These are phyloP conservation scores for Thelaira solivaga DNA, from an alignment of 2,888 invertebrate species.

Conservation along the genomic window DNA sequence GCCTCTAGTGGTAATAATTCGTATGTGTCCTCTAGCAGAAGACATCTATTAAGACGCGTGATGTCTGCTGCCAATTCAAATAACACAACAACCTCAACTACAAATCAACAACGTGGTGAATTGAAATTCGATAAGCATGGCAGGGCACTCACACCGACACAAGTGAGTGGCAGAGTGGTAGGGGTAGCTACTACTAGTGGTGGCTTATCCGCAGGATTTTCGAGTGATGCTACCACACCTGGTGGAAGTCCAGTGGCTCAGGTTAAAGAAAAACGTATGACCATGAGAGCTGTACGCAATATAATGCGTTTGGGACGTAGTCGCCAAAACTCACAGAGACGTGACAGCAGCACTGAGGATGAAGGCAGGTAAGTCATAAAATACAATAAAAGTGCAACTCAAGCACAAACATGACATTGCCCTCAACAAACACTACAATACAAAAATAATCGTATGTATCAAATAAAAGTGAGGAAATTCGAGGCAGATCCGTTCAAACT, in stretches of 20 bases:
- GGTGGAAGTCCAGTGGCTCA: conserved; percentile 59
- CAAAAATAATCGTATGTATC: neutral
- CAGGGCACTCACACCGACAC: conserved; percentile 65
- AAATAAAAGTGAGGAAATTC: no score
- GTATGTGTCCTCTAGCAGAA: conserved; percentile 65
- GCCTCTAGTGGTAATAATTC: conserved; percentile 60
- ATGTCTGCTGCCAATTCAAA: conserved; percentile 65
- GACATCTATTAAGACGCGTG: conserved; percentile 68
- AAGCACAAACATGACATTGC: no score
- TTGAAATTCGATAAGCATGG: conserved; percentile 70
- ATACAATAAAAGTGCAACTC: neutral
- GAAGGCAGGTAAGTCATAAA: conserved; percentile 70
- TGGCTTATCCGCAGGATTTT: conserved; percentile 18
- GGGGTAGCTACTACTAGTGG: no score
- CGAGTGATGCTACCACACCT: conserved; percentile 50
- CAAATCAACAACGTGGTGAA: conserved; percentile 64
- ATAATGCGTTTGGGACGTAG: conserved; percentile 71
- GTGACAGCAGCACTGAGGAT: conserved; percentile 74
- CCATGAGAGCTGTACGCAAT: conserved; percentile 71
- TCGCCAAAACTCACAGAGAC: conserved; percentile 68
- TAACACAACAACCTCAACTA: conserved; percentile 28
- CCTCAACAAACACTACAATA: neutral
- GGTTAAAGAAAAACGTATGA: conserved; percentile 69
- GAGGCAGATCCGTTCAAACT: no score
- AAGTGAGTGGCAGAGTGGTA: neutral